Evolutionary conservation across 2,797 vertebrate genomes (phyloP), one percentile per base, ranked within the genome.

Genomic region (Takifugu ocellatus): DNA sequence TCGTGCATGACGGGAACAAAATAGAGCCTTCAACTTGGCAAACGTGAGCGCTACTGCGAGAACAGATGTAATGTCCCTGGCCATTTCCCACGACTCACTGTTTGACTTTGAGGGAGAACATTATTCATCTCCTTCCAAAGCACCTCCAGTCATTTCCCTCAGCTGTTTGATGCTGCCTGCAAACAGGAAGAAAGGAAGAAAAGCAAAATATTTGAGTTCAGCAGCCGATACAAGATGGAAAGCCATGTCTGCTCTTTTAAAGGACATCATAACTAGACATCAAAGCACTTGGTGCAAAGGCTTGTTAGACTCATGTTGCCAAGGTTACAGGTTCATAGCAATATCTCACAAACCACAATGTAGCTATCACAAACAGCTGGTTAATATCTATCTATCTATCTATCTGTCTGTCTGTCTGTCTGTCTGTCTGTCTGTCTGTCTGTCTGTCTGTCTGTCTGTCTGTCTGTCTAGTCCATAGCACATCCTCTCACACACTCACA

Each of bases 21-120:
- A 46, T 2, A 9, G 9, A n/a, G 6, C 29, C 17, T 72, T 39
- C 72, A 33, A 54, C 55, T 70, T 42, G 61, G n/a, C 51, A 68
- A 60, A 67, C 61, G 21, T 63, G 42, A 39, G 36, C 12, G 11
- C 44, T 46, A 33, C 57, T 68, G 57, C 39, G 33, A 73, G 55
- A 57, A 33, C 26, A 25, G 52, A 10, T 29, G 49, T 51, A 29
- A 56, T 25, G 25, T 58, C 39, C 55, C 49, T 36, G 56, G 27
- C 31, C 54, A 47, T 65, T 74, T 81, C 63, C 46, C 26, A 26
- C 57, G 77, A 84, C 66, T 84, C 76, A 78, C 56, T 48, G 56
- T 67, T 43, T 54, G 59, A 71, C 53, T 48, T 47, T 24, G 10
- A 58, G 42, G 49, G 50, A 70, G 60, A 67, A 48, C 57, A 31